Base-by-base conservation (phyloP, 2,797 vertebrate species). In the Australoheros facetus region DNA sequence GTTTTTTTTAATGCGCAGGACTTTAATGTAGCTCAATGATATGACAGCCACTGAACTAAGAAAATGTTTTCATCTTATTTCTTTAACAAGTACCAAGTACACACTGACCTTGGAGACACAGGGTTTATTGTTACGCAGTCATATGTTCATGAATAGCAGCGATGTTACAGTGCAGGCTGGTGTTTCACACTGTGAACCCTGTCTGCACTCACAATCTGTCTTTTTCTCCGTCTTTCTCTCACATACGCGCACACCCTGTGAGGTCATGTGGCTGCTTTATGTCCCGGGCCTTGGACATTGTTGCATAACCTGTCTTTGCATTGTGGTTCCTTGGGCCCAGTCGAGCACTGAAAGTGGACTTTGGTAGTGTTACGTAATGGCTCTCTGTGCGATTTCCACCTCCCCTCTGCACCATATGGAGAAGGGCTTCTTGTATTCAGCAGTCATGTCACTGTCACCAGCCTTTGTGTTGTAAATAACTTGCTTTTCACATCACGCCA, bases 291-390 rank as follows among this genome's bases (percentile, higher is more conserved):
- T 85, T 89, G 85, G 78, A 86, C 85, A 60, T 73, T 81, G 86
- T 94, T 94, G 90, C 93, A 10, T 93, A 90, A 95, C 87, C 81
- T 90, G 85, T 79, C 84, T 84, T 78, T 85, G 80, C 83, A 78
- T 87, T 70, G 69, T 77, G 73, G 77, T 81, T 71, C 86, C 86
- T 86, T 79, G 79, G 42, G 79, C 62, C 76, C 81, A 34, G 53
- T 73, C 17, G 1, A 81, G 81, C 80, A 56, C 53, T 79, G 75
- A 86, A 64, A 86, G 72, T 90, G 91, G 87, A 93, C 93, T 88
- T 91, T 58, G 77, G 86, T 74, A 70, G 73, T 58, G 54, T 94
- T 92, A 89, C 23, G 73, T 91, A 92, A 94, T 37, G 17, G 3
- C 75, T 81, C 77, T 59, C 42, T 74, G 45, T 83, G 72, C 39